Conservation (phyloP, 2,888 invertebrate genomes). For the Aricia artaxerxes region DNA sequence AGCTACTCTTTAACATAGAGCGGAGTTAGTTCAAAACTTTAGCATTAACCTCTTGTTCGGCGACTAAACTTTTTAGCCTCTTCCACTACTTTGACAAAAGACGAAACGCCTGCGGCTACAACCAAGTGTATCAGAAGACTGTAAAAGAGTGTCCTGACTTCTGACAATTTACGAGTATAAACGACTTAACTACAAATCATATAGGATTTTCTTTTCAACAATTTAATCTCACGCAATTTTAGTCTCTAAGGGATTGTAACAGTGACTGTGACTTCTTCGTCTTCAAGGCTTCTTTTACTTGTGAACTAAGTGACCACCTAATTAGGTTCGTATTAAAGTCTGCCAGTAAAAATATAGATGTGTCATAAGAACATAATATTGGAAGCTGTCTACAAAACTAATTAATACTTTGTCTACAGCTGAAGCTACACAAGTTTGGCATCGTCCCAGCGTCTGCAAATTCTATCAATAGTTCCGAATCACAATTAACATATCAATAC, state of each 20-base stretch:
- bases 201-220: no score
- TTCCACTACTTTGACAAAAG: neutral
- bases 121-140: no score
- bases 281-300: no score
- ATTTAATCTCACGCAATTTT: no score
- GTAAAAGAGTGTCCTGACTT: no score
- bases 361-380: neutral
- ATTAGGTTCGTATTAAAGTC: no score
- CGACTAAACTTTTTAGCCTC: neutral
- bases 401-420: neutral
- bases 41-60: neutral
- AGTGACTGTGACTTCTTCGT: no score
- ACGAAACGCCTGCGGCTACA: neutral
- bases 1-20: neutral
- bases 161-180: no score
- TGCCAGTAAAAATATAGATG: no score
- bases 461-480: slow-evolving; percentile 7
- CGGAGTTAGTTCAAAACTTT: neutral
- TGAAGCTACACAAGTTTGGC: neutral
- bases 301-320: no score
- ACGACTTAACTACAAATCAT: no score
- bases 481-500: neutral
- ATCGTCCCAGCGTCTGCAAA: neutral
- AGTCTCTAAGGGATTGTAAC: no score
- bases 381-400: slow-evolving; percentile 9